phyloP scores from a whole-genome alignment of 2,113 vertebrate genomes.

The Lonchura striata region DNA sequence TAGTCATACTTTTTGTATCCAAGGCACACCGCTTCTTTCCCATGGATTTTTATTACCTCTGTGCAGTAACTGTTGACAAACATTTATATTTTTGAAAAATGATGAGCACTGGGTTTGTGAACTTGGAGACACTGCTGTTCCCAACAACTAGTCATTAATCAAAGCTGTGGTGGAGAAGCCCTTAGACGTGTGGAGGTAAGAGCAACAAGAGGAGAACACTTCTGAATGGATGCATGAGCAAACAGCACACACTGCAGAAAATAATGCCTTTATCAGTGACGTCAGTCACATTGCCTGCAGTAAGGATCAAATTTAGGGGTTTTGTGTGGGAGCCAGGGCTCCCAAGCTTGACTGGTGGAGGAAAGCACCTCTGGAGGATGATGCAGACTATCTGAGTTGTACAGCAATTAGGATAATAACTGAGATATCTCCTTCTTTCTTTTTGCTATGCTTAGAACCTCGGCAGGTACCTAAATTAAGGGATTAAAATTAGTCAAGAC shows the following conservation, averaged over 20 bases:
- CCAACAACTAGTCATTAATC: neutral
- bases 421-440: neutral
- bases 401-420: neutral
- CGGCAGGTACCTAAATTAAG: neutral
- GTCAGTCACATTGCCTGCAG: neutral
- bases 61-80: slow-evolving; percentile 53
- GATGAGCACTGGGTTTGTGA: slow-evolving; percentile 10
- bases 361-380: neutral
- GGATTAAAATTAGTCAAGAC: neutral
- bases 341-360: neutral
- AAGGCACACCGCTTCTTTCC: slow-evolving; percentile 29
- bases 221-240: neutral
- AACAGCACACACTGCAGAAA: neutral
- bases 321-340: neutral
- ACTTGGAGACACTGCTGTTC: neutral
- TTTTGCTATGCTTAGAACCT: neutral
- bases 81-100: slow-evolving; percentile 11
- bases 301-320: neutral
- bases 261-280: neutral
- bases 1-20: neutral
- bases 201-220: neutral
- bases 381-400: neutral
- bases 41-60: slow-evolving; percentile 38
- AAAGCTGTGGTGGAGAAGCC: neutral
- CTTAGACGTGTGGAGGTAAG: neutral